A percentile compares a stretch with the other conserved stretches of the same genome.
These are phyloP conservation scores for Mobula birostris DNA, from an alignment of 2,113 vertebrate genomes.

Conservation along the genomic window DNA sequence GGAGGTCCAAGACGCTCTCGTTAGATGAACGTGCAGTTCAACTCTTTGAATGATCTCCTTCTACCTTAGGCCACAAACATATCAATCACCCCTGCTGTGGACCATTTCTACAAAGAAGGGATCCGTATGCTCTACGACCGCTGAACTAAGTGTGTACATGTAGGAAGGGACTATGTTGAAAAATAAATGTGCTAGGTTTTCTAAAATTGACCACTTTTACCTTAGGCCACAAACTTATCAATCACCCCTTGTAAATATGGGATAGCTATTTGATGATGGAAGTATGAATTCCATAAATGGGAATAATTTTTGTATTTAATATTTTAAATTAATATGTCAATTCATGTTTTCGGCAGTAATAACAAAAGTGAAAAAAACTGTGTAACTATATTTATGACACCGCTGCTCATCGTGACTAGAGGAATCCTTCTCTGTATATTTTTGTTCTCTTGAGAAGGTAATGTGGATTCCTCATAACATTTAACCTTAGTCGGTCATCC, in stretches of 20 bases:
- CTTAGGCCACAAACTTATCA: too few species aligned
- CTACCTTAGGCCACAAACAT: too few species aligned
- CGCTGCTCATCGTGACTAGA: neutral
- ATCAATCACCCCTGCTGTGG: too few species aligned
- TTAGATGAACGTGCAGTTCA: too few species aligned
- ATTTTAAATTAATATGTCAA: neutral
- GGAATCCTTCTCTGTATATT: neutral
- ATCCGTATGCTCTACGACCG: too few species aligned
- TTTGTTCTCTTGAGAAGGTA: neutral
- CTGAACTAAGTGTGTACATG: too few species aligned
- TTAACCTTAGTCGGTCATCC: neutral
- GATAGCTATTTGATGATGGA: neutral
- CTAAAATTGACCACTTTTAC: too few species aligned
- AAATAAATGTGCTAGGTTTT: too few species aligned
- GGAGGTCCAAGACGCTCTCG: too few species aligned
- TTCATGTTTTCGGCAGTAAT: neutral
- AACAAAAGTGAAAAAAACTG: neutral
- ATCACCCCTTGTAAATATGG: neutral
- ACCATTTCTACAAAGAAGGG: too few species aligned
- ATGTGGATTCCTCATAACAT: constrained; percentile 5
- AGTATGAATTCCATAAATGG: neutral
- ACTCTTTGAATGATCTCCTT: too few species aligned
- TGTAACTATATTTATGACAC: neutral
- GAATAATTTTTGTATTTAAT: neutral
- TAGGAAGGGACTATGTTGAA: too few species aligned